These are phyloP conservation scores for Synergus japonicus DNA, from an alignment of 2,888 invertebrate genomes.

Conservation along the genomic window DNA sequence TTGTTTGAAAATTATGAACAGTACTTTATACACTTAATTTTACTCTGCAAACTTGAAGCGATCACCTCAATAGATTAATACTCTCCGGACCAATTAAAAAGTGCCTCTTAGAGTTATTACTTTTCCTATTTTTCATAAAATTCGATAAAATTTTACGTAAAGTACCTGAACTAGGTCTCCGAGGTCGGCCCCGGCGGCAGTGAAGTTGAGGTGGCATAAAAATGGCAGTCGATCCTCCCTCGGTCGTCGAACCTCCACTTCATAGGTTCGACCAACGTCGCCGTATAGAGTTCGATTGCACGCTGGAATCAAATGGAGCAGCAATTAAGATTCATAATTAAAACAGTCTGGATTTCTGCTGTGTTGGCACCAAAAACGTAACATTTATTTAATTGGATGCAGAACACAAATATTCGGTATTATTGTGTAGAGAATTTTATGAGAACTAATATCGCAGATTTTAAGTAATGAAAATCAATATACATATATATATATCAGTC, in stretches of 20 bases:
- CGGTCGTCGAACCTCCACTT: constrained; percentile 87
- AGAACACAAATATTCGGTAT: background rate
- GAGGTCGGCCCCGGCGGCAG: constrained; percentile 86
- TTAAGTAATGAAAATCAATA: too few species aligned
- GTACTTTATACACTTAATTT: too few species aligned
- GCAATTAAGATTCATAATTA: constrained; percentile 37
- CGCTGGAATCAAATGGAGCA: constrained; percentile 80
- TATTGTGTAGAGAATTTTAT: background rate
- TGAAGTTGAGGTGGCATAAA: constrained; percentile 90
- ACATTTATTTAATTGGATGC: background rate
- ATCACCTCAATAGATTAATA: constrained; percentile 38
- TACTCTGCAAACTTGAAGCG: constrained; percentile 20
- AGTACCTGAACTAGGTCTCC: constrained; percentile 90
- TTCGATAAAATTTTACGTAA: constrained; percentile 20
- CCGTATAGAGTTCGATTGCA: constrained; percentile 92
- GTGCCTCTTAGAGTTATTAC: background rate
- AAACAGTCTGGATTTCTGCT: background rate
- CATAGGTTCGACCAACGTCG: constrained; percentile 88
- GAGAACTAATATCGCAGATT: too few species aligned
- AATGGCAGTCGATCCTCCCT: constrained; percentile 87
- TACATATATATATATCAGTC: too few species aligned
- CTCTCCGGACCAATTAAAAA: background rate
- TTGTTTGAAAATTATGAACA: too few species aligned
- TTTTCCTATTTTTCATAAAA: background rate
- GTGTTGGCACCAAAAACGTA: too few species aligned